Conservation (phyloP, 1,140 invertebrate species). For the Acromyrmex charruanus region DNA sequence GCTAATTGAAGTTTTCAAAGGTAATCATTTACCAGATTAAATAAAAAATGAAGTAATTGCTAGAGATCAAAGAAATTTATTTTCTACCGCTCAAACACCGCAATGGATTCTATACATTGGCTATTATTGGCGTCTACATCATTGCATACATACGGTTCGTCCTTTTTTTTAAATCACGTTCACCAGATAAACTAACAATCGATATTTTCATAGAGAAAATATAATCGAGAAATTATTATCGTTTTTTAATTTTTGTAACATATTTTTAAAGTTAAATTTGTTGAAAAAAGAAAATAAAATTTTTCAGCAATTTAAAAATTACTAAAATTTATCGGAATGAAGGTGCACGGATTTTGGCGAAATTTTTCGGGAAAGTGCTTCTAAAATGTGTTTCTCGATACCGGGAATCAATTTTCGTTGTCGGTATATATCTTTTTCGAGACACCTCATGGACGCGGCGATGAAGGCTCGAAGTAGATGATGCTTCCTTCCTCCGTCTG, state of each 20-base stretch:
- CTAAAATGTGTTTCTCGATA: conserved; percentile 24
- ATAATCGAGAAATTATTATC: background rate
- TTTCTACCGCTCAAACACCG: conserved; percentile 42
- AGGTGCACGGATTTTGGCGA: background rate
- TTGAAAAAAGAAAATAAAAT: conserved; percentile 1
- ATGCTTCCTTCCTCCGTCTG: conserved; percentile 34
- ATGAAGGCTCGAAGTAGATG: conserved; percentile 36
- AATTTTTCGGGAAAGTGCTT: conserved; percentile 22
- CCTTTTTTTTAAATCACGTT: background rate
- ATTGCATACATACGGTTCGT: background rate
- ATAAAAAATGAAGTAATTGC: conserved; percentile 64
- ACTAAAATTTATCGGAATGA: background rate
- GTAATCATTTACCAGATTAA: conserved; percentile 19
- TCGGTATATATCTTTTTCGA: conserved; percentile 13
- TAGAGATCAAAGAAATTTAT: conserved; percentile 65
- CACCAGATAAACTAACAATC: background rate
- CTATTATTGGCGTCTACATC: background rate
- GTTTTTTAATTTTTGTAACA: background rate
- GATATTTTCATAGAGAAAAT: background rate
- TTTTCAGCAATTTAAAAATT: background rate
- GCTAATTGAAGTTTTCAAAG: conserved; percentile 64
- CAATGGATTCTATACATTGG: background rate
- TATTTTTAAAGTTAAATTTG: background rate
- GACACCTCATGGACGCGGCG: conserved; percentile 27
- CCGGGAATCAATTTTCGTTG: conserved; percentile 15